Base-by-base conservation (phyloP, 1,140 invertebrate genomes). In the Lysiphlebus fabarum region DNA sequence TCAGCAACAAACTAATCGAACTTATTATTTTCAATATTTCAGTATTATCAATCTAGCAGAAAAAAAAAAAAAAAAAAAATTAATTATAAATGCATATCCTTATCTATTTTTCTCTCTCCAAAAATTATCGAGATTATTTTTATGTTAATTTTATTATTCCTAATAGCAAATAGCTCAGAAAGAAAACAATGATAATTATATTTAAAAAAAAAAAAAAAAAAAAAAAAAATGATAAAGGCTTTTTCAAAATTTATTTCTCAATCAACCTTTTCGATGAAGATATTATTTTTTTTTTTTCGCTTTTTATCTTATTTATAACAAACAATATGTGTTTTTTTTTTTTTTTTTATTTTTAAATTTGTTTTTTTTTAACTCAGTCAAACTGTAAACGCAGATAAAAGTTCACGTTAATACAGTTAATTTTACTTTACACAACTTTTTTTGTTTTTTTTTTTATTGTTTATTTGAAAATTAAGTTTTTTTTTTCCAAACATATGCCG, bases 241-340 rank as follows among this genome's bases (percentile, higher is more conserved):
- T 74, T 67, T 73, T 63, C 64, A 76, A 70, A 68, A 70, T 75
- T 75, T 76, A 74, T 78, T 62, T 71, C 67, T 71, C 70, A 72
- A 74, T 76, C 70, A 78, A 76, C 70, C 72, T 64, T 51, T 72
- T 68, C 69, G 59, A 69, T 73, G 70, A 71, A 74, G 73, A 77
- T 63, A 51, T n/a, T 51, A 11, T 14, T 51, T 51, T 40, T 40
- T 40, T 40, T 74, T 69, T 69, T 36, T 73, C 69, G 68, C 70
- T 69, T 67, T 70, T 71, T 76, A 17, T 48, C 62, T 73, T 59
- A 70, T 72, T 70, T 76, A 74, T 77, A 77, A 76, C 73, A 77
- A 77, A 76, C 70, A 78, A 74, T 69, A 70, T 72, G 65, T 74
- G 67, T 75, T 65, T 68, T 56, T 66, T 53, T 57, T 48, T 68